Evolutionary conservation across 2,888 invertebrate genomes (phyloP), one percentile per base, ranked within the genome.

Genomic region (Spilosoma lubricipeda): DNA sequence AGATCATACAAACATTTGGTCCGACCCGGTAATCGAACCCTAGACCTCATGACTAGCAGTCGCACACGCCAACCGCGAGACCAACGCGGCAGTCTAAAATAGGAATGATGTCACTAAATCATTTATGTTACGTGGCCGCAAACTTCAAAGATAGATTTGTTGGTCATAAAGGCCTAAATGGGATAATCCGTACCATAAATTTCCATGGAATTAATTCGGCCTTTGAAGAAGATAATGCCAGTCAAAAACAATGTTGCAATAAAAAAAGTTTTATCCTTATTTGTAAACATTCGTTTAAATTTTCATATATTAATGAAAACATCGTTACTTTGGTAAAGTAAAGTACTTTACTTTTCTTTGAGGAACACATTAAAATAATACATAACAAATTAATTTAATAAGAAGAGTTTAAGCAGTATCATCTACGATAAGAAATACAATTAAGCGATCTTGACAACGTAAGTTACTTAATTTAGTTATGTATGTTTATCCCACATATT

Each of bases 241-340:
- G 59, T 73, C 59, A 73, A 72, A 76, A 74, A 73, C 48, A 76
- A 73, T 74, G 75, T 73, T 72, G 68, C 68, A 42, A 67, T 73
- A 23, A 74, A 56, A 72, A 64, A 75, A 73, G 45, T 73, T 74
- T 73, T 74, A 73, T 71, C 56, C 68, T 63, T 67, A 71, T 73
- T 83, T 59, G 27, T 68, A 74, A 77, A 73, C 69, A 63, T 73
- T 75, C 23, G 27, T 77, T 75, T 59, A 42, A 39, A 36, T 67
- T 56, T 64, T 27, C 30, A 27, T 42, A 30, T 63, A 56, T 67
- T 39, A 64, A 63, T 33, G 64, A 64, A 33, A 64, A 39, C 48
- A 73, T 48, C 45, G 67, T 67, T 66, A 42, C 63, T 63, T 70
- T 70, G 30, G 23, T 30, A n/a, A 65, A 65, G 23, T 48, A 23